Conservation (phyloP, 2,113 vertebrate genomes). For the Alaudala cheleensis region DNA sequence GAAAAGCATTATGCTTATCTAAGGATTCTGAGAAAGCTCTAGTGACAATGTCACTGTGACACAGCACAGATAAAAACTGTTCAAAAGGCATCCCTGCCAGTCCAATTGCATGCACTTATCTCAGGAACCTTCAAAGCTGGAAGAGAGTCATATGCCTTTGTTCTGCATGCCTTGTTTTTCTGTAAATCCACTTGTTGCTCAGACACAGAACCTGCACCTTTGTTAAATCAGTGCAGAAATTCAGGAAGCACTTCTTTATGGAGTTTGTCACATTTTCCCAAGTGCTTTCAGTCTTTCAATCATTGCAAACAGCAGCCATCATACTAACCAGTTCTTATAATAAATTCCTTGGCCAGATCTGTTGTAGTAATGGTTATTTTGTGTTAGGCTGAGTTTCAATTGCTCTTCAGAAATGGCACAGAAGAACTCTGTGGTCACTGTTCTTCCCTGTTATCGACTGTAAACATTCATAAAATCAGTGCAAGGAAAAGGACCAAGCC, state of each 20-base stretch:
- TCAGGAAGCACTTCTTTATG: background rate
- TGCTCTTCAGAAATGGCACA: background rate
- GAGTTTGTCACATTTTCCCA: background rate
- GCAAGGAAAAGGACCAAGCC: background rate
- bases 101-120: background rate
- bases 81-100: constrained; percentile 18
- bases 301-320: background rate
- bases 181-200: background rate
- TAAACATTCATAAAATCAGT: background rate
- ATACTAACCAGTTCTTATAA: background rate
- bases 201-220: background rate
- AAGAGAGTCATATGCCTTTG: background rate
- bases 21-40: constrained; percentile 50
- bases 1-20: constrained; percentile 34
- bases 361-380: background rate
- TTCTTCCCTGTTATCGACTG: background rate
- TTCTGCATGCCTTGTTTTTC: background rate
- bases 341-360: background rate
- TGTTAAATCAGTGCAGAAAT: background rate
- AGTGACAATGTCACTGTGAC: constrained; percentile 15
- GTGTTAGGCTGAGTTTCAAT: background rate
- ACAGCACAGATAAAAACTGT: constrained; percentile 15
- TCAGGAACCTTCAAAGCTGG: background rate
- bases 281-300: background rate
- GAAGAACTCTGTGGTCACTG: background rate